Conservation (phyloP, 2,797 vertebrate genomes). For the Anguilla anguilla region DNA sequence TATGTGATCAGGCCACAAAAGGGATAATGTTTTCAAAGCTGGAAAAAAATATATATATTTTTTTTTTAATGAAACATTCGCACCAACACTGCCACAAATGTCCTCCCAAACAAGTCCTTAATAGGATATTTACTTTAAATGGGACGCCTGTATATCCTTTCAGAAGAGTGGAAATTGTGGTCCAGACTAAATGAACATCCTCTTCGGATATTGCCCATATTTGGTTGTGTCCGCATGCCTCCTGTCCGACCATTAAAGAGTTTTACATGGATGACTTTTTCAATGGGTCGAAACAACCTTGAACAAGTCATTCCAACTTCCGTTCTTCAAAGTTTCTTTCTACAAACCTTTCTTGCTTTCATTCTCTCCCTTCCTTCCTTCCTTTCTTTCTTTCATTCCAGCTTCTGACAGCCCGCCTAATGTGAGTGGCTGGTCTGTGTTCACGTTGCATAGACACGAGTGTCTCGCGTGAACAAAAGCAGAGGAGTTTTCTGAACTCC, state of each 20-base stretch:
- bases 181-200: not conserved
- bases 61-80: not conserved
- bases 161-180: not conserved
- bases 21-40: not conserved
- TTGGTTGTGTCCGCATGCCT: not conserved
- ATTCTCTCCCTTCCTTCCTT: slow-evolving; percentile 9
- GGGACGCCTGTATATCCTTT: not conserved
- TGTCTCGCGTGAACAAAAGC: slow-evolving; percentile 4
- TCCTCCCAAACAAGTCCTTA: not conserved
- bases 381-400: not conserved
- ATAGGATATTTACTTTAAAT: not conserved
- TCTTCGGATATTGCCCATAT: not conserved
- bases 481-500: not conserved
- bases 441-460: not conserved
- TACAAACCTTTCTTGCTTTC: not conserved
- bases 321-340: not conserved
- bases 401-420: not conserved
- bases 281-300: not conserved
- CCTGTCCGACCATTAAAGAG: not conserved
- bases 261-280: not conserved
- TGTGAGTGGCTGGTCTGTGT: not conserved
- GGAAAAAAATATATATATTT: no score
- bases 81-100: not conserved
- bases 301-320: not conserved
- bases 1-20: not conserved